A percentile compares a stretch with the other conserved stretches of the same genome.
Conservation (phyloP, 2,113 vertebrate species). For the Galemys pyrenaicus region DNA sequence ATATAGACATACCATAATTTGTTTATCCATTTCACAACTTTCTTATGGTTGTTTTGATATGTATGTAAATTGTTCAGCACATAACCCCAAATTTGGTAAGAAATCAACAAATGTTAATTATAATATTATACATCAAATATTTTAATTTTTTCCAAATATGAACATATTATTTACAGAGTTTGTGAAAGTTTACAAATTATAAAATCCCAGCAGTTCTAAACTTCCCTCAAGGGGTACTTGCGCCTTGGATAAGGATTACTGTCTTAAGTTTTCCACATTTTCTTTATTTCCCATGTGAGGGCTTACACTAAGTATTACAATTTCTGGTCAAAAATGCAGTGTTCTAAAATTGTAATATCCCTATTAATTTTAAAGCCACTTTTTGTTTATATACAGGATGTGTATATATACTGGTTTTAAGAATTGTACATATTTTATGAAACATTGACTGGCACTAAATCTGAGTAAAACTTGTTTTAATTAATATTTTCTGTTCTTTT, state of each 20-base stretch:
- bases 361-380: constrained; percentile 10
- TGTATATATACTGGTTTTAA: background rate
- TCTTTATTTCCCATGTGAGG: background rate
- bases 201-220: no score
- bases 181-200: constrained; percentile 31
- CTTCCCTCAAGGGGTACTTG: no score
- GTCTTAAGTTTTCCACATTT: constrained; percentile 12
- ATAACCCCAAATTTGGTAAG: background rate
- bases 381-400: background rate
- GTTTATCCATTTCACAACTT: background rate
- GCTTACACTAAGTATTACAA: constrained; percentile 12
- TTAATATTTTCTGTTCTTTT: background rate
- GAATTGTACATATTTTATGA: background rate
- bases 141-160: constrained; percentile 28
- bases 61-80: background rate
- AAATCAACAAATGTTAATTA: background rate
- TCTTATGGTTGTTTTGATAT: background rate
- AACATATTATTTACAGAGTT: background rate
- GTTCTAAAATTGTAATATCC: background rate
- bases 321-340: constrained; percentile 29
- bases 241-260: background rate
- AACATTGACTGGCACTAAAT: constrained; percentile 6
- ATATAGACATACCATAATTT: background rate
- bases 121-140: background rate
- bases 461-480: background rate